Evolutionary conservation across 2,797 vertebrate genomes (phyloP).

Genomic region (Brotula barbata): DNA sequence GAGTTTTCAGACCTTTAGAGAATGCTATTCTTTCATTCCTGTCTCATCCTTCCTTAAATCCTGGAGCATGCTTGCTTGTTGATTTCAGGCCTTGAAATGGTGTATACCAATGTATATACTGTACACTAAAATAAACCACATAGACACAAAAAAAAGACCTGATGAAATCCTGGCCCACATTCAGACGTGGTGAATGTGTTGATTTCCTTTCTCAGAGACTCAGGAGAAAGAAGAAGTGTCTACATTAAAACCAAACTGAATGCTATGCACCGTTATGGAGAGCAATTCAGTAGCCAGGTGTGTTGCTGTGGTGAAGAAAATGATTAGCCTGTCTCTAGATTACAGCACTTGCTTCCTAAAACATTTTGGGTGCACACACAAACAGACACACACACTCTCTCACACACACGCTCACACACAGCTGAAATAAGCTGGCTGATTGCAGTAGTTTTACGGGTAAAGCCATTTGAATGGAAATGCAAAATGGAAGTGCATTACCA

Average conservation of each 20-base stretch:
- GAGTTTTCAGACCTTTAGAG: conserved; percentile 73
- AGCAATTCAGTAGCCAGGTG: conserved; percentile 55
- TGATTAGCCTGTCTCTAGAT: conserved; percentile 62
- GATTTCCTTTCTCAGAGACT: conserved; percentile 19
- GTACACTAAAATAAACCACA: too few relatives aligned
- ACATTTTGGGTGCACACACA: conserved; percentile 33
- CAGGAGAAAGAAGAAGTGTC: conserved; percentile 15
- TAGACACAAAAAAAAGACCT: conserved; percentile 1
- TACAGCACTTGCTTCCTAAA: conserved; percentile 59
- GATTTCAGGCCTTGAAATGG: conserved; percentile 30
- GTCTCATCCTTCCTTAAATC: conserved; percentile 54
- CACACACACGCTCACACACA: conserved; percentile 15
- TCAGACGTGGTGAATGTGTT: conserved; percentile 1
- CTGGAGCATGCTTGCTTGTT: conserved; percentile 23
- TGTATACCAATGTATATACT: too few relatives aligned
- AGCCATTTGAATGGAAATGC: conserved; percentile 77
- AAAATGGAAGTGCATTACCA: conserved; percentile 68
- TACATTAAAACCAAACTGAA: conserved; percentile 27
- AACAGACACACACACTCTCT: conserved; percentile 9
- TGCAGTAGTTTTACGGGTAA: conserved; percentile 67
- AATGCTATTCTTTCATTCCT: conserved; percentile 59
- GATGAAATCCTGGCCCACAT: background rate
- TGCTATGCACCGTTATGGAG: conserved; percentile 52
- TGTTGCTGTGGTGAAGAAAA: conserved; percentile 75
- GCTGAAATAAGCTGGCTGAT: conserved; percentile 72